Base-by-base conservation (phyloP, 2,888 invertebrate species). In the Colletes collaris region DNA sequence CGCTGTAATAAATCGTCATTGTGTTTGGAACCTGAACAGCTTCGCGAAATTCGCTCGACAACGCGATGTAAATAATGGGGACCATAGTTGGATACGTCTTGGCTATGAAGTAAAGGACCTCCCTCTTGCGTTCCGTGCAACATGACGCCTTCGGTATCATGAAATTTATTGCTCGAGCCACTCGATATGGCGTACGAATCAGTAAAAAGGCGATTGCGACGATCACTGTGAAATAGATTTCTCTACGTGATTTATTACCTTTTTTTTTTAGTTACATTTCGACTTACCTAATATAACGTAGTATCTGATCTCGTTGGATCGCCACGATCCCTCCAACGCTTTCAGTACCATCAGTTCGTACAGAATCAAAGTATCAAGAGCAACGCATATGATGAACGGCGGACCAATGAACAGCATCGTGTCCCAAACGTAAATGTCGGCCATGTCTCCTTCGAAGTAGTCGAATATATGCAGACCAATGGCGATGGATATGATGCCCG, bases 381-480 rank as follows among this genome's bases (percentile, higher is more conserved):
- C 79, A n/a, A 89, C 2, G 16, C 89, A 83, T 44, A 89, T 79
- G 16, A 86, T 37, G 8, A 82, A 81, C 0, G 90, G 89, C 10
- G 89, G 49, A 27, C 78, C 50, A 1, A 87, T 72, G 70, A 90
- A 91, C 81, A 91, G 86, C 13, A 86, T 64, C 0, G 90, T 90
- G 35, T 82, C 85, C 64, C 87, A 88, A 3, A 89, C 81, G 58
- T 88, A 91, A 53, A 92, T 88, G 11, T 82, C 73, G 59, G 83
- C 13, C 62, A 83, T 81, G 37, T 86, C 62, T 0, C 71, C 72
- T 13, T 79, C 66, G 52, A 78, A 86, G 56, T 81, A 79, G 2
- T 86, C 68, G 74, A 88, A 89, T 60, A 91, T 85, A 40, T 90
- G 84, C 46, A 92, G 74, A 44, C 89, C 90, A 76, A 91, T 85